phyloP scores from a whole-genome alignment of 2,797 vertebrate species.

The Hozukius guyotensis region DNA sequence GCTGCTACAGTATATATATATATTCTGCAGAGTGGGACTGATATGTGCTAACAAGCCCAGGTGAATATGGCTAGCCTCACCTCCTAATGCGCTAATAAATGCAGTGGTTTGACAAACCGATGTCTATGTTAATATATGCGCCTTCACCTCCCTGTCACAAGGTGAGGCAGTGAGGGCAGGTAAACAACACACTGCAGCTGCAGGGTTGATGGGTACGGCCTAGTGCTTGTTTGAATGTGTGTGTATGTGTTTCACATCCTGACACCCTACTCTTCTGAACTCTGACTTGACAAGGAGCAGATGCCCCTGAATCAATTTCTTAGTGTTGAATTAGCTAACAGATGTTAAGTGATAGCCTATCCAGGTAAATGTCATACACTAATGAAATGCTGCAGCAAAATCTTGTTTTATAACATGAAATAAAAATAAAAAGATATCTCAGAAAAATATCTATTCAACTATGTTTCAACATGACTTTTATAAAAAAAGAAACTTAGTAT shows the following conservation, averaged over 20 bases:
- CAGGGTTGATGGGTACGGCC: constrained; percentile 37
- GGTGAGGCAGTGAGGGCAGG: constrained; percentile 76
- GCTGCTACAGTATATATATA: constrained; percentile 36
- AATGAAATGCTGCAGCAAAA: constrained; percentile 23
- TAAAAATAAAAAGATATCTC: constrained; percentile 1
- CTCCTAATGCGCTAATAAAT: constrained; percentile 89
- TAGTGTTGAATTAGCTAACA: constrained; percentile 57
- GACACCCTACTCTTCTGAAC: constrained; percentile 63
- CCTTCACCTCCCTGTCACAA: constrained; percentile 87
- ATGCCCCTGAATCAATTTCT: constrained; percentile 65
- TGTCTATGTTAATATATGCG: constrained; percentile 91
- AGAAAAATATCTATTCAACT: background rate
- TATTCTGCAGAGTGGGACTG: constrained; percentile 59
- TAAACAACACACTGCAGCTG: constrained; percentile 75
- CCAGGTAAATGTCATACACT: constrained; percentile 35
- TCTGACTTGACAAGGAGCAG: constrained; percentile 76
- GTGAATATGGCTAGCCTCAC: constrained; percentile 80
- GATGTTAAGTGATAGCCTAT: constrained; percentile 62
- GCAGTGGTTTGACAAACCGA: constrained; percentile 89
- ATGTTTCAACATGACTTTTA: background rate
- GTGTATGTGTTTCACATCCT: constrained; percentile 52
- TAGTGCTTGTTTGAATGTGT: constrained; percentile 25
- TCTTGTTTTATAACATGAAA: constrained; percentile 12
- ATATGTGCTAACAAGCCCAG: constrained; percentile 89
- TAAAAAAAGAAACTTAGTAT: background rate